Evolutionary conservation across 2,113 vertebrate genomes (phyloP).

Genomic region (Carlito syrichta): DNA sequence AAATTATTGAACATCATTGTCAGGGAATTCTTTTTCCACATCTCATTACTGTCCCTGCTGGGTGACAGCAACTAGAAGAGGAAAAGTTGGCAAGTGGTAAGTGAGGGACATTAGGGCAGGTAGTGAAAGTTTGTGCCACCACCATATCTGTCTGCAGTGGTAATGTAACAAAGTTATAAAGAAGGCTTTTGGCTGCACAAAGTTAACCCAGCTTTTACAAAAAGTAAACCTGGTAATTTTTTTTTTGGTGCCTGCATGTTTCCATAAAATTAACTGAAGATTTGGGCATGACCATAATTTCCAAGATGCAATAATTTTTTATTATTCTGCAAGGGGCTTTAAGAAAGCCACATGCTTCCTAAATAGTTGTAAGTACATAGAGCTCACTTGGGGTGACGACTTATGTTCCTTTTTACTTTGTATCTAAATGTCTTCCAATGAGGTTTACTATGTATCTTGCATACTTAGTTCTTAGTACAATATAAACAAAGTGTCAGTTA

Average conservation of each 20-base stretch:
- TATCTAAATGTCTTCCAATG: constrained; percentile 6
- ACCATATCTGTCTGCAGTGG: neutral
- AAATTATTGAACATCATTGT: neutral
- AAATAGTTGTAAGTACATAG: too few species aligned
- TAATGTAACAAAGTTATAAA: neutral
- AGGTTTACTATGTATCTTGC: neutral
- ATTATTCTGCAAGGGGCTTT: neutral
- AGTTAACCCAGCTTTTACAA: neutral
- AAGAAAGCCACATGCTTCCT: neutral
- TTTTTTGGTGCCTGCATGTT: neutral
- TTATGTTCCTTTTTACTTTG: constrained; percentile 1
- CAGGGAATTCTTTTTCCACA: neutral
- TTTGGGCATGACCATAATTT: neutral
- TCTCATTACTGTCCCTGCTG: neutral
- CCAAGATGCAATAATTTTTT: neutral
- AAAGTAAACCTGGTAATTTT: neutral
- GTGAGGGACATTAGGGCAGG: neutral
- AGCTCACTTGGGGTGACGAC: neutral
- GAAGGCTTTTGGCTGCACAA: neutral
- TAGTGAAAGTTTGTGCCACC: neutral
- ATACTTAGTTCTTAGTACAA: too few species aligned
- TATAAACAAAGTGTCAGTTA: constrained; percentile 27
- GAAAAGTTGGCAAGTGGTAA: neutral
- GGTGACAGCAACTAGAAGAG: neutral
- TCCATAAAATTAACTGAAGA: neutral